These are phyloP conservation scores for Orchestia grillus DNA, from an alignment of 1,140 invertebrate genomes.

Conservation along the genomic window DNA sequence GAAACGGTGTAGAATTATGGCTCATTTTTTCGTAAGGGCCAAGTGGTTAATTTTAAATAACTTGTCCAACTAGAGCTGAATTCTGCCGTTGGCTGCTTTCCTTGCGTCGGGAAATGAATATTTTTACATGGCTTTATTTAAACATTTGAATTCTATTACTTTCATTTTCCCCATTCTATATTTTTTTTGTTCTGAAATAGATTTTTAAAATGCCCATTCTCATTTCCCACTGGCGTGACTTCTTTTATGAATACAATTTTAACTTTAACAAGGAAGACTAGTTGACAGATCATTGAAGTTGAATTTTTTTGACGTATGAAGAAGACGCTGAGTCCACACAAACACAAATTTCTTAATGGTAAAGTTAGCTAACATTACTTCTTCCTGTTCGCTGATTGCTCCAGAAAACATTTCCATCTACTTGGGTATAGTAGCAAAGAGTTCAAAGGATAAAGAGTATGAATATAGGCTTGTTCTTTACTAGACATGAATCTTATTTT, in stretches of 20 bases:
- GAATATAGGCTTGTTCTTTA: background rate
- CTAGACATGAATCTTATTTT: background rate
- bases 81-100: background rate
- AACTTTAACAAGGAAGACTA: too few species aligned
- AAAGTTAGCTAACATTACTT: too few species aligned
- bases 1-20: background rate
- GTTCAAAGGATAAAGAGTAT: background rate
- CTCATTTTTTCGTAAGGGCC: background rate
- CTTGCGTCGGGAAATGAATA: background rate
- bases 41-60: background rate
- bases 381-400: too few species aligned
- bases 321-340: background rate
- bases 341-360: too few species aligned
- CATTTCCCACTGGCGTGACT: too few species aligned
- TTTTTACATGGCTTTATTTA: conserved; percentile 14
- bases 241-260: too few species aligned
- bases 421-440: background rate
- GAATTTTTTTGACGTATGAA: background rate
- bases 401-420: too few species aligned
- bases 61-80: background rate
- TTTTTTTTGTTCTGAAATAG: background rate
- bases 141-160: background rate
- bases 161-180: conserved; percentile 8
- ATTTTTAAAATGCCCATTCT: too few species aligned
- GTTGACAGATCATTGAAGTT: background rate